Conservation (phyloP, 2,797 vertebrate genomes). For the Mastacembelus armatus region DNA sequence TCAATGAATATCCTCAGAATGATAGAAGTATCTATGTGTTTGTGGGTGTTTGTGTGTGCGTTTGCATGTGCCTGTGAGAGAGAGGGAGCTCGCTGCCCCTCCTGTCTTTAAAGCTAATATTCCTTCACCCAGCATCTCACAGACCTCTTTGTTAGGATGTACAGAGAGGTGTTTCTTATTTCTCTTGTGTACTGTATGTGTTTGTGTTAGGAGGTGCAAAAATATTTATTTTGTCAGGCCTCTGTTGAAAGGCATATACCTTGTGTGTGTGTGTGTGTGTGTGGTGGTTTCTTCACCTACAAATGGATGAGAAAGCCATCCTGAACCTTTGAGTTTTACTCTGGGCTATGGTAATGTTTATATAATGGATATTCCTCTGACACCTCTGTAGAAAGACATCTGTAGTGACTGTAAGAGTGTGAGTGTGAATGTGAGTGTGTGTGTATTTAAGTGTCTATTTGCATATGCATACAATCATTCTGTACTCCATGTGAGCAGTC, state of each 20-base stretch:
- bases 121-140: conserved; percentile 26
- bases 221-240: conserved; percentile 21
- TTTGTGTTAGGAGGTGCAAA: conserved; percentile 6
- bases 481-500: conserved; percentile 21
- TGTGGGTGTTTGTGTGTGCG: conserved; percentile 33
- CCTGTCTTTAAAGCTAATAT: conserved; percentile 18
- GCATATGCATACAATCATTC: neutral
- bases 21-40: no score
- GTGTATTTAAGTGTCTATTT: conserved; percentile 7
- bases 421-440: neutral
- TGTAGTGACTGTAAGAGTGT: no score
- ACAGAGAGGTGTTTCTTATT: conserved; percentile 27
- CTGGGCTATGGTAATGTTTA: conserved; percentile 28
- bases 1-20: no score
- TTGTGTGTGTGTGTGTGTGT: neutral
- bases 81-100: neutral
- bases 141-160: conserved; percentile 52
- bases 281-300: conserved; percentile 15
- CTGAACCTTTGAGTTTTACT: conserved; percentile 13
- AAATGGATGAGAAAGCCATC: conserved; percentile 25
- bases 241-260: neutral
- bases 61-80: conserved; percentile 29
- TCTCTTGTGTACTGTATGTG: conserved; percentile 7
- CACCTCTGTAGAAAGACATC: neutral
- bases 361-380: conserved; percentile 27